These are phyloP conservation scores for Sinosuthora webbiana DNA, from an alignment of 2,113 vertebrate genomes.

Conservation along the genomic window DNA sequence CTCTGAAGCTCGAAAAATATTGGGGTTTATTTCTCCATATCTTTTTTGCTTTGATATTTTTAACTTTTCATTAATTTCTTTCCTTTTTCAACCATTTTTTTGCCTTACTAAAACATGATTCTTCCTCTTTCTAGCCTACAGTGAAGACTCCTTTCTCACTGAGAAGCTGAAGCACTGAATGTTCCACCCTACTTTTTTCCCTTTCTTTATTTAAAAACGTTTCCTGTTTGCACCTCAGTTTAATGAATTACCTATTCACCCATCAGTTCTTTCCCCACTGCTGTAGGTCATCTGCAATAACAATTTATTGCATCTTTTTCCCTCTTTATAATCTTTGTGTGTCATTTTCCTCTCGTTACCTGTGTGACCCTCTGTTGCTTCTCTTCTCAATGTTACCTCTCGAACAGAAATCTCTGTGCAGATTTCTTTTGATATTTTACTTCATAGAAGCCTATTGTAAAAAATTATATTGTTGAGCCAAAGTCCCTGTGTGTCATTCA, in stretches of 20 bases:
- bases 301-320: not conserved
- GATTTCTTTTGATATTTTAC: not conserved
- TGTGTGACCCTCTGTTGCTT: not conserved
- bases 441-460: not conserved
- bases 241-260: not conserved
- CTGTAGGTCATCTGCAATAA: not conserved
- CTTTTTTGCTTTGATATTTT: not conserved
- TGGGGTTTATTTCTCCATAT: not conserved
- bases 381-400: not conserved
- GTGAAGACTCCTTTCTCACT: not conserved
- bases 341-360: not conserved
- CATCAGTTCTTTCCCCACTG: not conserved
- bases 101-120: not conserved
- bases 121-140: not conserved
- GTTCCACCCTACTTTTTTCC: not conserved
- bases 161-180: not conserved
- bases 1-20: not conserved
- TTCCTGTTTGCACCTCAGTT: not conserved
- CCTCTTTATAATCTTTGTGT: not conserved
- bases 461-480: not conserved
- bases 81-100: not conserved
- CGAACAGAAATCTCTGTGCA: not conserved
- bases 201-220: not conserved
- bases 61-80: not conserved
- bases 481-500: not conserved